Conservation (phyloP, 2,113 vertebrate species). For the Calonectris borealis region DNA sequence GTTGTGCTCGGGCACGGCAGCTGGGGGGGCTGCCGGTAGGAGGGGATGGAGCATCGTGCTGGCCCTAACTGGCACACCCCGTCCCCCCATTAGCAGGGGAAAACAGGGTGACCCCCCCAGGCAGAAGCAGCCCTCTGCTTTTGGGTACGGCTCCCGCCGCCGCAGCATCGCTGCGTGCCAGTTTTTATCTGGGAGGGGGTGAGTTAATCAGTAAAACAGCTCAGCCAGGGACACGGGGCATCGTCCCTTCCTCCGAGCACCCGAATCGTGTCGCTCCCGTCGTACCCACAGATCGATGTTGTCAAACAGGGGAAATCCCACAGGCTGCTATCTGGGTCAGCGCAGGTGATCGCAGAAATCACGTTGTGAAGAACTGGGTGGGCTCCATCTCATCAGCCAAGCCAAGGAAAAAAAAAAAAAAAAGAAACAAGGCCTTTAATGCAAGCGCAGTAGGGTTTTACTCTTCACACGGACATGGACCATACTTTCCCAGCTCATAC, state of each 20-base stretch:
- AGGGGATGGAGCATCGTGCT: rapidly evolving
- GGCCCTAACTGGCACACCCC: neutral
- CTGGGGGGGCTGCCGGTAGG: neutral
- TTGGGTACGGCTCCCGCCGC: neutral
- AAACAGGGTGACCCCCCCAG: neutral
- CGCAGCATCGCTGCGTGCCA: neutral
- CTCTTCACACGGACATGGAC: neutral
- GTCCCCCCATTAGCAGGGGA: neutral
- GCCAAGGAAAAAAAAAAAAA: neutral
- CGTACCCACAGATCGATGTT: rapidly evolving
- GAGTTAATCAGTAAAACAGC: neutral
- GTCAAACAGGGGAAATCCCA: neutral
- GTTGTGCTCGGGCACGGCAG: neutral
- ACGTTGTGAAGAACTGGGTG: neutral
- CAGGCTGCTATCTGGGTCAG: neutral
- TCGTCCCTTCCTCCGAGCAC: neutral
- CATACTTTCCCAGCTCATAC: neutral
- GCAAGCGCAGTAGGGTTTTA: neutral
- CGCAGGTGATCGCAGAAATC: neutral
- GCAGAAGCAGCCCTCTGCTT: neutral
- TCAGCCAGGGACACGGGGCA: neutral
- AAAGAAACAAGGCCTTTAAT: neutral
- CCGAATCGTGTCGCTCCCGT: neutral
- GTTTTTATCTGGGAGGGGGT: neutral
- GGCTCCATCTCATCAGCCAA: neutral